These are phyloP conservation scores for Rhopilema esculentum DNA, from an alignment of 30 jellyfish, hydroid and myxozoan genomes.

Conservation along the genomic window DNA sequence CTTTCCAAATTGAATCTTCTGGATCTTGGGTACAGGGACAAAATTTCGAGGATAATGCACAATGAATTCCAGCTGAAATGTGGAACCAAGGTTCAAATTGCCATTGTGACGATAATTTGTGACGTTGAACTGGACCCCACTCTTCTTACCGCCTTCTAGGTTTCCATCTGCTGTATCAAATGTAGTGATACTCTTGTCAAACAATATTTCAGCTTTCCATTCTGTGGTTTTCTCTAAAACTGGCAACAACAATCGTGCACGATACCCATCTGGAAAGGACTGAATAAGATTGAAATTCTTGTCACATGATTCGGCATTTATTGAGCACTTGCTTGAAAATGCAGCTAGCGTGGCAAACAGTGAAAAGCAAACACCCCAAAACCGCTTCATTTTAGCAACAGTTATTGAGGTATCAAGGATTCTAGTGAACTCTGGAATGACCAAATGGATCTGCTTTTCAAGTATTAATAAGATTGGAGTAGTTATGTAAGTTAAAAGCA, in stretches of 20 bases:
- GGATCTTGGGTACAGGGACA: slow-evolving; percentile 36
- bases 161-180: slow-evolving; percentile 49
- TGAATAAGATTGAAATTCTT: neutral
- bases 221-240: slow-evolving; percentile 10
- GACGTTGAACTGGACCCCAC: slow-evolving; percentile 26
- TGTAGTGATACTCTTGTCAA: slow-evolving; percentile 30
- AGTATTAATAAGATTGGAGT: neutral
- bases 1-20: slow-evolving; percentile 36
- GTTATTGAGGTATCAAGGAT: neutral
- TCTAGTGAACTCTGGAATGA: neutral
- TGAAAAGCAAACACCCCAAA: neutral
- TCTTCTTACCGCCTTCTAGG: slow-evolving; percentile 27
- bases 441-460: neutral
- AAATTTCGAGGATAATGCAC: slow-evolving; percentile 38
- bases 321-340: neutral
- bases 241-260: slow-evolving; percentile 30
- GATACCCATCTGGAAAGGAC: slow-evolving; percentile 56
- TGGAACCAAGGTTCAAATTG: neutral
- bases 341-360: neutral
- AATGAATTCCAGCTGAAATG: slow-evolving; percentile 9
- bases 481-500: no score
- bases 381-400: neutral
- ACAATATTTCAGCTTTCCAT: slow-evolving; percentile 43
- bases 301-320: slow-evolving; percentile 37
- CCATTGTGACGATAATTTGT: slow-evolving; percentile 42